Evolutionary conservation across 2,797 vertebrate genomes (phyloP), one percentile per base, ranked within the genome.

Genomic region (Tenualosa ilisha): DNA sequence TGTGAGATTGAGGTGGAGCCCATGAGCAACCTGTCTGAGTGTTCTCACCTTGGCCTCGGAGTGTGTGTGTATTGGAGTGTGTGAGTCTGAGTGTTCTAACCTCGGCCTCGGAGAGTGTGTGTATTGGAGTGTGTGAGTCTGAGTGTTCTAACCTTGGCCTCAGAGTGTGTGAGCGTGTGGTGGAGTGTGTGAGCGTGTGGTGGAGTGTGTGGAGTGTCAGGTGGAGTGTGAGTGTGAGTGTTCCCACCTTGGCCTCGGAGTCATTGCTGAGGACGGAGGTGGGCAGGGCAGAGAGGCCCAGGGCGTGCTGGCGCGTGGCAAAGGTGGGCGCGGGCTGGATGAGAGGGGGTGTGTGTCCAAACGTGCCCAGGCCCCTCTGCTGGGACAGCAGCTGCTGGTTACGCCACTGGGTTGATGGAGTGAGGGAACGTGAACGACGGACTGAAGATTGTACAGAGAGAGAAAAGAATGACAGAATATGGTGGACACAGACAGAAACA

Each of bases 351-450:
- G 97, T 96, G 93, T 97, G 98, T 61, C 97, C 96, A 0, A 99
- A 99, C 86, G 97, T 95, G 3, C 97, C 95, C 85, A 97, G 94
- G 20, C 97, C 93, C 79, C 97, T 96, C 93, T 98, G 98, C 89
- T 94, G 97, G 89, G 97, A 94, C 75, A 99, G 95, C 86, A 98
- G 96, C 93, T 98, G 98, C 93, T 98, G 98, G 9, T 31, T 31
- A 97, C 0, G 97, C 96, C 94, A 98, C 87, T 0, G 97, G 97
- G 91, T 97, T 98, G 90, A 98, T 96, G 85, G 96, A 96, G 50
- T 97, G 97, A 6, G 97, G 96, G 88, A 99, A 99, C 54, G 96
- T 95, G 90, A 99, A 97, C 0, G 98, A 96, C 0, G 98, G 98
- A 90, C 98, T 99, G 94, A 59, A n/a, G n/a, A n/a, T n/a, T n/a